phyloP scores from a whole-genome alignment of 2,113 vertebrate species.

The Pandion haliaetus region DNA sequence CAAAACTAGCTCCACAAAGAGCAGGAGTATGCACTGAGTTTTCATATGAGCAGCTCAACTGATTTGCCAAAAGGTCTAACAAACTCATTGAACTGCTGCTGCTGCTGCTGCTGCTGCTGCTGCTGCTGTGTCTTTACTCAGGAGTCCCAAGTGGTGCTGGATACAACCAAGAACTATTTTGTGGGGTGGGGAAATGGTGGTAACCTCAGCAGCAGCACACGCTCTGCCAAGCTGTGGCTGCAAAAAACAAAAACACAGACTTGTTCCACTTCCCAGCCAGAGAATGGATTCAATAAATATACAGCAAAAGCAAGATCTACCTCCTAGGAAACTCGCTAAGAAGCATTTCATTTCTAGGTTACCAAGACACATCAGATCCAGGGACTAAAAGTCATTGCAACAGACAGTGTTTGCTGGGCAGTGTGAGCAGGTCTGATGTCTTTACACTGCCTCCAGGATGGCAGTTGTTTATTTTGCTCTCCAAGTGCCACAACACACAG shows the following conservation, averaged over 20 bases:
- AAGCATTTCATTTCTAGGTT: background rate
- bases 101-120: too few species aligned
- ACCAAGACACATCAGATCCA: background rate
- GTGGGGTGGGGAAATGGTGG: background rate
- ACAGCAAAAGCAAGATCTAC: background rate
- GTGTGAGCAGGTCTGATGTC: background rate
- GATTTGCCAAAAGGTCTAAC: background rate
- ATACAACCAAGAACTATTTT: background rate
- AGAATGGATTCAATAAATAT: background rate
- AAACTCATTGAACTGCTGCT: background rate
- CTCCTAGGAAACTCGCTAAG: background rate
- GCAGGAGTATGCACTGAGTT: background rate
- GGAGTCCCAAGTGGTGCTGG: background rate
- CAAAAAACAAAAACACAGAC: background rate
- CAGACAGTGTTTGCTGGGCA: background rate
- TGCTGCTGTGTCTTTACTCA: background rate
- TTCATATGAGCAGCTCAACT: background rate
- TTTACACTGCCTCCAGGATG: background rate
- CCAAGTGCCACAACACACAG: background rate
- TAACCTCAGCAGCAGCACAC: background rate
- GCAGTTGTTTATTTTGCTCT: background rate
- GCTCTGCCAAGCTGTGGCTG: background rate
- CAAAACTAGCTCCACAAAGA: background rate
- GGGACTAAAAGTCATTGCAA: background rate
- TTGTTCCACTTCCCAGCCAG: background rate